Evolutionary conservation across 53 echinoderm and acorn worm genomes (phyloP), one percentile per base, ranked within the genome.

Genomic region (Echinometra lucunter): DNA sequence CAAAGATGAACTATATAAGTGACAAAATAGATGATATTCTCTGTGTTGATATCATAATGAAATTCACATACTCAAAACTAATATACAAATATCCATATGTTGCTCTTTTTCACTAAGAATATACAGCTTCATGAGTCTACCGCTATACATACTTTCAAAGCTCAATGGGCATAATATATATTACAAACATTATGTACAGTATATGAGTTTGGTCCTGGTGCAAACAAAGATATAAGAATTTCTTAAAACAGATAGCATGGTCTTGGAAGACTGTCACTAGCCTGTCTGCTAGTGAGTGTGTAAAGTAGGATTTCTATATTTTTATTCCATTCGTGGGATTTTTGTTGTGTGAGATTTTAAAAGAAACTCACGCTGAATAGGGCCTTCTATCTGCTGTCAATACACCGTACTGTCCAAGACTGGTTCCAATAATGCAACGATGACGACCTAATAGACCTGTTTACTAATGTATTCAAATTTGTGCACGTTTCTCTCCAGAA

Each of bases 11-110:
- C 23, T 5, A 6, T 42, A 44, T 42, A 81, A 44, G 44, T 40
- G 44, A n/a, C n/a, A n/a, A n/a, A n/a, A n/a, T n/a, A n/a, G n/a
- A 69, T 23, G 32, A 30, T 7, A 69, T 69, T 69, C 13, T 69
- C 34, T 12, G 13, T 32, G 69, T 7, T 69, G 10, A 69, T 15
- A 35, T 74, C 25, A 37, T 44, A 44, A 81, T 19, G 38, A 38
- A 81, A 38, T 88, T 88, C 88, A 57, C 55, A 88, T 30, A 55
- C 56, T 88, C 57, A 45, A 88, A 88, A 53, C 88, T 88, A 88
- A 88, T 88, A 88, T 88, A 88, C 88, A 88, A 30, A 88, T 27
- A 88, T 32, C 88, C 88, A 88, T 88, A 49, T 57, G n/a, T 88
- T 88, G 88, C 88, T 88, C 57, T 88, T 16, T 88, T 45, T 57